phyloP scores from a whole-genome alignment of 2,113 vertebrate species.

The Struthio camelus region DNA sequence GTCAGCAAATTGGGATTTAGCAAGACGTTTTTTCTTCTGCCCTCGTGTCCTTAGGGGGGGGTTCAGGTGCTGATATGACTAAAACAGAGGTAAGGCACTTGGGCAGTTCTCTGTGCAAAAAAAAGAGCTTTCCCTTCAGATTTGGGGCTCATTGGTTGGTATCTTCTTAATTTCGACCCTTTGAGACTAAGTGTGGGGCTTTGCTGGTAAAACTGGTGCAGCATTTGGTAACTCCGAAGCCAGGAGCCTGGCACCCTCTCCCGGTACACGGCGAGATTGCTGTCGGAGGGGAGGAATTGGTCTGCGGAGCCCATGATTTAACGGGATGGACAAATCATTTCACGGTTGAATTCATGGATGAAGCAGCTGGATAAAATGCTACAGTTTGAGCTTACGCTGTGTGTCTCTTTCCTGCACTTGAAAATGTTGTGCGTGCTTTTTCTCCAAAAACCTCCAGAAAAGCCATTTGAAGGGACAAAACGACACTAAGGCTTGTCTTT shows the following conservation, averaged over 20 bases:
- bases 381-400: accelerated
- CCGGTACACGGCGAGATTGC: background rate
- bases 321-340: no score
- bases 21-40: background rate
- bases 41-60: accelerated
- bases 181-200: background rate
- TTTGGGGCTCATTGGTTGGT: background rate
- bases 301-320: no score
- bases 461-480: background rate
- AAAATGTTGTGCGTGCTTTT: background rate
- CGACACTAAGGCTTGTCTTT: background rate
- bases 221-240: background rate
- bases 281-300: background rate
- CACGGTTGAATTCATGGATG: accelerated
- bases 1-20: no score
- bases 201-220: accelerated
- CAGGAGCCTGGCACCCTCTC: slow-evolving; percentile 50
- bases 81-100: background rate
- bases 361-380: background rate
- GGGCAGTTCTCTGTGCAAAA: background rate
- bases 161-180: background rate
- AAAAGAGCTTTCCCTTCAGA: background rate
- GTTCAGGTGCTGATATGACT: background rate
- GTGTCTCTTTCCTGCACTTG: background rate
- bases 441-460: background rate